Base-by-base conservation (phyloP, 2,113 vertebrate genomes). In the Toxotes jaculatrix region DNA sequence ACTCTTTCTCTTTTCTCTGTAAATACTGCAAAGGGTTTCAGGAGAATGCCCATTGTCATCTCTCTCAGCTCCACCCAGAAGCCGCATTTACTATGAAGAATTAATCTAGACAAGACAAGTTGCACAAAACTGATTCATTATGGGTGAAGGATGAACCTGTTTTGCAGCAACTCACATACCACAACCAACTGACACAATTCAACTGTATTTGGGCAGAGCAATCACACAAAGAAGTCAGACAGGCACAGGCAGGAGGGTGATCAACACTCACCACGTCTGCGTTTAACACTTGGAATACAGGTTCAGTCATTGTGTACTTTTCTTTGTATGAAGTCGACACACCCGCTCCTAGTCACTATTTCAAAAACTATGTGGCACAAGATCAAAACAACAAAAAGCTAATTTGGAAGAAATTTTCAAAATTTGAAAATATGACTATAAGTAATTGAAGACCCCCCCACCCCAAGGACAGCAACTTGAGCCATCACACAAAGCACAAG, bases 71-170 rank as follows among this genome's bases (percentile, higher is more conserved):
- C 51, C 34, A 47, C 55, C 12, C 19, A 1, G 4, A 21, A 60
- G 5, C 59, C 43, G 61, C 5, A 31, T 59, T 13, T 62, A 4
- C 11, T 0, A 19, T 23, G 4, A 21, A n/a, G 7, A 17, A 40
- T 16, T 34, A 62, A 40, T 27, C 2, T 19, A 11, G n/a, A n/a
- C n/a, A 38, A n/a, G 13, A 53, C 21, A 51, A 0, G 1, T 10
- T 2, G 32, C 6, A 64, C 42, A 14, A 27, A 63, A 53, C 12
- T 0, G 2, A 23, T 8, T 23, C 4, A 19, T 1, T 7, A 3
- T 8, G 38, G 27, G 4, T 34, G 36, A 61, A 9, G 36, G 23
- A 32, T 19, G 16, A 89, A 81, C 82, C 61, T 21, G 77, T 82
- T 82, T 3, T 36, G 16, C 76, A 53, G 38, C 14, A 76, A 7